Evolutionary conservation across 2,797 vertebrate species (phyloP).

Genomic region (Muscicapa comitata): DNA sequence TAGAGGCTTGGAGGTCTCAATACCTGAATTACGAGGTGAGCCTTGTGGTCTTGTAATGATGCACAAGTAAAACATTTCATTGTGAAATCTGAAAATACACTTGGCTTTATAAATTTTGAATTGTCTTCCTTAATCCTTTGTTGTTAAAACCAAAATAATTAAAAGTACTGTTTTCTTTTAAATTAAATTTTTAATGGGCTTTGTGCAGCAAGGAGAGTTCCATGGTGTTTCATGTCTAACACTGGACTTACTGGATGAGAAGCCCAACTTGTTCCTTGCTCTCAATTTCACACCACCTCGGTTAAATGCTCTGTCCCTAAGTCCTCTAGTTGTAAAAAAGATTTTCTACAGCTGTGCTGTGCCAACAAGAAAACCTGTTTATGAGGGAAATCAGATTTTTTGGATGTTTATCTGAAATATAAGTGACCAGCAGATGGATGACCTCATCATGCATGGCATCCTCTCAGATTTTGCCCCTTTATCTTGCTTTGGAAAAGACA

Average conservation of each 20-base stretch:
- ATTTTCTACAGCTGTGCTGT: background rate
- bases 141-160: background rate
- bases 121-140: background rate
- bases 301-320: background rate
- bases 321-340: background rate
- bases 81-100: background rate
- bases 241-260: background rate
- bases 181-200: background rate
- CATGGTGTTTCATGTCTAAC: background rate
- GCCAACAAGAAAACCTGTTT: background rate
- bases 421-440: fast-evolving
- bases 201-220: background rate
- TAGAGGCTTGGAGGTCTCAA: background rate
- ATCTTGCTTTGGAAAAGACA: background rate
- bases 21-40: background rate
- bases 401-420: background rate
- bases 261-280: fast-evolving
- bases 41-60: background rate
- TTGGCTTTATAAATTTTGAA: background rate
- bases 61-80: background rate
- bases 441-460: too few species aligned
- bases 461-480: background rate
- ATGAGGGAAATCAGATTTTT: background rate
- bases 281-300: background rate
- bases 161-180: background rate